Evolutionary conservation across 2,888 invertebrate species (phyloP).

Genomic region (Dryocosmus kuriphilus): DNA sequence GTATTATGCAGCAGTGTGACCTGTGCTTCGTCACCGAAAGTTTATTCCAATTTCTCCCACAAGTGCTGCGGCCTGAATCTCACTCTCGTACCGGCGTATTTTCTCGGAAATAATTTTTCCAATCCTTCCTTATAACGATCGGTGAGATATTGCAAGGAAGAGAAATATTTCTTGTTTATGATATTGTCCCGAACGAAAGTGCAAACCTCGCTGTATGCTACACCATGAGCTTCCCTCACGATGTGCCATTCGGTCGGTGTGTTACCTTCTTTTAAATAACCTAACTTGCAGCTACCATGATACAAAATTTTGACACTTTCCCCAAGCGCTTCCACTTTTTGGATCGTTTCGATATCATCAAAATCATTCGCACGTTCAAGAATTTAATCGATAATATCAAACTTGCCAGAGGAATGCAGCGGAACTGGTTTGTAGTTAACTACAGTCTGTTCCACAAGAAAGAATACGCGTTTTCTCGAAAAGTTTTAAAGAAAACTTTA

Average conservation of each 20-base stretch:
- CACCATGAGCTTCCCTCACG: not conserved
- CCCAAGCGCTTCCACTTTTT: no score
- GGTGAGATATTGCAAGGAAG: conserved; percentile 1
- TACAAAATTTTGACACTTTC: no score
- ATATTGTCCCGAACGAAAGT: not conserved
- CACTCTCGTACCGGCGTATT: not conserved
- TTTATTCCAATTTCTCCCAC: not conserved
- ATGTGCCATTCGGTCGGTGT: not conserved
- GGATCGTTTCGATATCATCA: no score
- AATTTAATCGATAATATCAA: no score
- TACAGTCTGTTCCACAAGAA: no score
- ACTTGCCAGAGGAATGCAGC: no score
- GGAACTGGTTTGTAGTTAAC: no score
- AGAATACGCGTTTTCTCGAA: no score
- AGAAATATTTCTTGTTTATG: not conserved
- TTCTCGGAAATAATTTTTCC: not conserved
- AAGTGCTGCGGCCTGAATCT: not conserved
- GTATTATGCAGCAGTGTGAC: not conserved
- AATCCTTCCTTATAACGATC: not conserved
- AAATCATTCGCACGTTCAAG: no score
- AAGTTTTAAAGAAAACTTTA: no score
- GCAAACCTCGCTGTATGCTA: not conserved
- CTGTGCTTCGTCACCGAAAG: not conserved
- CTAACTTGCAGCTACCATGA: no score
- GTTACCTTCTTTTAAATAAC: no score